Evolutionary conservation across 2,888 invertebrate species (phyloP), one percentile per base, ranked within the genome.

Genomic region (Drosophila tanythrix): DNA sequence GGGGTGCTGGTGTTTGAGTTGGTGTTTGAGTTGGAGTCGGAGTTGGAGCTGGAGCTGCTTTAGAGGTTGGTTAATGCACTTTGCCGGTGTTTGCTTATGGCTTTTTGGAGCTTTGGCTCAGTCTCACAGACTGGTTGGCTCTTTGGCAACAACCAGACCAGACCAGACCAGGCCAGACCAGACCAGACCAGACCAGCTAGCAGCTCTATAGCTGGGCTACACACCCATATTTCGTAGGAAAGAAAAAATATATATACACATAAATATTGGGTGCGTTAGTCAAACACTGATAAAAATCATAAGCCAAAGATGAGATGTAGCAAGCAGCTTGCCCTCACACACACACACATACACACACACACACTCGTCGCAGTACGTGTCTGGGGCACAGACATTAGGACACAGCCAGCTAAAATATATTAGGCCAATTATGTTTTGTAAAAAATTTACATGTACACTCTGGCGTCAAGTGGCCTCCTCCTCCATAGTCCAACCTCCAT

Each of bases 271-370:
- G 89, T 89, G 90, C 90, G 90, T 87, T 90, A 73, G 89, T 78
- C 84, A 83, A 87, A 87, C 89, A 90, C 88, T 80, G 87, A 87
- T 90, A 83, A 82, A 88, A 90, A 89, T 89, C 89, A 70, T 74
- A 79, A 74, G 81, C 68, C 81, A 71, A 65, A 74, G 74, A 76
- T 81, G 78, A 79, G 81, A 68, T 33, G 38, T 11, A 56, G 38
- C 38, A 56, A 56, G 56, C 56, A 81, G 79, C 59, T 70, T 73
- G 40, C 31, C 46, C 46, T 46, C 21, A 46, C 43, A 21, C n/a
- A 43, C 43, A 43, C 40, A 40, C 40, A 38, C 38, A 66, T 25
- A 66, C 31, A 52, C 43, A 43, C 6, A 46, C 2, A 15, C 15
- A 46, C 8, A 15, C 25, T 4, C 25, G 25, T 4, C 25, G 25